Conservation (phyloP, 2,888 invertebrate species). For the Tinea pellionella region DNA sequence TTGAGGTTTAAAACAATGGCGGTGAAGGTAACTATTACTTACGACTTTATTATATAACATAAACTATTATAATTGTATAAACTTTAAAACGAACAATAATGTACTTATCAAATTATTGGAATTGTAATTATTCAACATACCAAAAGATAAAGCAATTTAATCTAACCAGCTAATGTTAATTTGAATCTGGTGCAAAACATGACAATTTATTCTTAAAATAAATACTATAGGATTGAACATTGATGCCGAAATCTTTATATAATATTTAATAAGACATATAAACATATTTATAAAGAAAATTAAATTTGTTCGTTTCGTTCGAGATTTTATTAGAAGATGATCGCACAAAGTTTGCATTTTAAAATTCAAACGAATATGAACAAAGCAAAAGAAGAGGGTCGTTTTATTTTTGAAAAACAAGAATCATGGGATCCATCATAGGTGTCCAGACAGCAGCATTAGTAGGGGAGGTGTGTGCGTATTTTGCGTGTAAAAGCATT, state of each 20-base stretch:
- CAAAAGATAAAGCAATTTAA: no score
- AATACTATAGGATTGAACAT: no score
- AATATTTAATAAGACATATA: no score
- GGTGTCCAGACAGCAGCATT: conserved; percentile 11
- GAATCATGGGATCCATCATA: conserved; percentile 6
- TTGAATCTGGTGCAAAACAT: no score
- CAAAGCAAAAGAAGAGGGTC: neutral
- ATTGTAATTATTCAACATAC: no score
- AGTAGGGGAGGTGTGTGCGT: conserved; percentile 6
- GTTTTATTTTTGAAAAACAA: conserved; percentile 6
- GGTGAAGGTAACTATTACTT: neutral
- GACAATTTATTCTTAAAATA: no score
- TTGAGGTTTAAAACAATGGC: conserved; percentile 11
- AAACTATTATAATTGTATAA: no score
- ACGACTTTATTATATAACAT: neutral
- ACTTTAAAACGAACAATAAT: neutral
- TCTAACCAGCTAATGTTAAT: no score
- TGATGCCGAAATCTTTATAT: no score
- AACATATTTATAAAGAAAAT: neutral
- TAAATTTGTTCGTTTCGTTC: neutral
- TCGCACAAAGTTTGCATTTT: neutral
- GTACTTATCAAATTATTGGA: neutral
- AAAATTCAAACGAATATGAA: neutral
- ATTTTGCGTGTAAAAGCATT: conserved; percentile 14
- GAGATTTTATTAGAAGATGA: neutral